Evolutionary conservation across 1,140 invertebrate species (phyloP), one percentile per base, ranked within the genome.

Genomic region (Drosophila pachea): DNA sequence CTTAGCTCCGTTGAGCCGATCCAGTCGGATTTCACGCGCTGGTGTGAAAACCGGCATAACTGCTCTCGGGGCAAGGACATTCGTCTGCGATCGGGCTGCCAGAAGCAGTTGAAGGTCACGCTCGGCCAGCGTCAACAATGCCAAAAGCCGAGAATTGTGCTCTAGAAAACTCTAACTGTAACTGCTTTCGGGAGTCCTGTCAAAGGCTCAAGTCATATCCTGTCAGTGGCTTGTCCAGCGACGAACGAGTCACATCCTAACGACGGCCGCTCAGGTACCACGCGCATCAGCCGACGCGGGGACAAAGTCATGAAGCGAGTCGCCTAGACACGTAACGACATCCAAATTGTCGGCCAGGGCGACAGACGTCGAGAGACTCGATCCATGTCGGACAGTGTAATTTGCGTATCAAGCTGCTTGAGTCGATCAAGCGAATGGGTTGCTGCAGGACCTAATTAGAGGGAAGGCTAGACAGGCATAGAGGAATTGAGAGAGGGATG

Each of bases 1-100:
- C 86, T 86, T 86, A 82, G 48, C 55, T 81, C 50, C 61, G 68
- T 75, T 81, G 73, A 86, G 81, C 76, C 82, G 77, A 61, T 43
- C 36, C 36, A 38, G 36, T 42, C 47, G 86, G 73, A 86, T 77
- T 86, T 84, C 70, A 52, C 81, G 66, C 29, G 54, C 55, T 52
- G 59, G 82, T 86, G 81, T 86, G 81, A 86, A 86, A 86, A 75
- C 81, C 76, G n/a, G 32, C 43, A 45, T 22, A 84, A 60, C 59
- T 32, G 9, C 68, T 49, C 38, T 22, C 22, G 22, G 5, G 7
- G 40, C 75, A 78, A 82, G 79, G 79, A 75, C 78, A 47, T 16
- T n/a, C 16, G n/a, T 11, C 11, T 11, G 49, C 53, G 9, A 29
- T 3, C 22, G 22, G 22, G 40, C 6, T 11, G 40, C 43, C 31